Conservation (phyloP, 2,797 vertebrate genomes). For the Brachyrhaphis roseni region DNA sequence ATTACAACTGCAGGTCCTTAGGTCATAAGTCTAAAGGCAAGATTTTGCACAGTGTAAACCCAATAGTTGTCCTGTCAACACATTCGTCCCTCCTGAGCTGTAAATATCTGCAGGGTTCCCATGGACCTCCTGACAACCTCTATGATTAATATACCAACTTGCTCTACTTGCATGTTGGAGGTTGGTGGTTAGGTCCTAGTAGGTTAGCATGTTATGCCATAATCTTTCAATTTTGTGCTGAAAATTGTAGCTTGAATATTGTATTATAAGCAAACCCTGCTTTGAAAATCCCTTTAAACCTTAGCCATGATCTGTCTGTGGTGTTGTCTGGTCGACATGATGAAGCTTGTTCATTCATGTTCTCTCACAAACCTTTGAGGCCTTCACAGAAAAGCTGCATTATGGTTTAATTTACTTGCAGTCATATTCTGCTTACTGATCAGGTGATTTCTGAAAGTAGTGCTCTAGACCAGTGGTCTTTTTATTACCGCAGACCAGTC, state of each 20-base stretch:
- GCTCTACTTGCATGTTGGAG: neutral
- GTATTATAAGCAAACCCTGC: neutral
- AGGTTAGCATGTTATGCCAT: neutral
- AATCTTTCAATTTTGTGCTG: neutral
- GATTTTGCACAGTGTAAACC: neutral
- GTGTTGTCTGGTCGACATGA: neutral
- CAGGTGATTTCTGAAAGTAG: neutral
- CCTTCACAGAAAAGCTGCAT: neutral
- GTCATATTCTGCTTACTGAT: neutral
- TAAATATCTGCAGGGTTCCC: neutral
- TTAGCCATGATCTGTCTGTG: neutral
- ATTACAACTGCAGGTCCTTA: neutral
- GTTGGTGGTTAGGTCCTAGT: neutral
- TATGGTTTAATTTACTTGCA: neutral
- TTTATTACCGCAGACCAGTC: too few relatives aligned
- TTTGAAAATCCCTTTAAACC: neutral
- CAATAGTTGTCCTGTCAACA: neutral
- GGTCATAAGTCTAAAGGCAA: neutral
- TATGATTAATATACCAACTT: neutral
- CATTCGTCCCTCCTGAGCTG: neutral
- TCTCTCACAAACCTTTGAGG: neutral
- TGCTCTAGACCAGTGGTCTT: neutral
- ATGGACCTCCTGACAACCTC: neutral
- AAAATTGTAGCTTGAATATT: neutral
- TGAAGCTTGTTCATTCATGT: neutral